Evolutionary conservation across 2,113 vertebrate species (phyloP).

Genomic region (Rhineura floridana): DNA sequence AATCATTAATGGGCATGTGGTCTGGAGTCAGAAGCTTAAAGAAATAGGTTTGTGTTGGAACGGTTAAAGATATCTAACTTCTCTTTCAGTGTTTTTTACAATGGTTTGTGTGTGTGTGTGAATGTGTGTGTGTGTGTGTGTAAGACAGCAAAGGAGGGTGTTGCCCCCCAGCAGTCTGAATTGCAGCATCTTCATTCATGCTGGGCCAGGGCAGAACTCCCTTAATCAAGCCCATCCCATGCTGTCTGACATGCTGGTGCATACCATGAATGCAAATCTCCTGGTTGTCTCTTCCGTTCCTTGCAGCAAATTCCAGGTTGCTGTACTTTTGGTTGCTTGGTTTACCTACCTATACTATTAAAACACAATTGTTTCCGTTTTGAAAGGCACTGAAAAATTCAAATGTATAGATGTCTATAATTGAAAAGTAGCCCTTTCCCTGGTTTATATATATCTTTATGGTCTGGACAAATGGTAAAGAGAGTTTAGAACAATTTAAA

Average conservation of each 20-base stretch:
- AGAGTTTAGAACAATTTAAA: too few species aligned
- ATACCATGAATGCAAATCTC: not conserved
- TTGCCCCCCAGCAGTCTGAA: constrained; percentile 16
- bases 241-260: not conserved
- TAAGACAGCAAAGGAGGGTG: not conserved
- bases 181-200: constrained; percentile 26
- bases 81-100: not conserved
- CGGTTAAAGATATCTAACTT: not conserved
- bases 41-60: not conserved
- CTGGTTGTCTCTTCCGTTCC: not conserved
- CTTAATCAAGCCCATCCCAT: not conserved
- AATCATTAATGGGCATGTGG: not conserved
- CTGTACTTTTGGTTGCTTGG: not conserved
- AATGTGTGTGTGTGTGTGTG: not conserved
- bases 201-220: not conserved
- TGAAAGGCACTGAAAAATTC: constrained; percentile 7
- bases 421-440: not conserved
- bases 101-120: not conserved
- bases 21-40: constrained; percentile 13
- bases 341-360: not conserved
- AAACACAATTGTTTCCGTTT: not conserved
- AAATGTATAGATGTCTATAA: not conserved
- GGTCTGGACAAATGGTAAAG: too few species aligned
- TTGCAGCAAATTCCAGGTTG: not conserved
- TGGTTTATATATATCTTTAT: too few species aligned